Evolutionary conservation across 2,113 vertebrate species (phyloP).

Genomic region (Cyanistes caeruleus): DNA sequence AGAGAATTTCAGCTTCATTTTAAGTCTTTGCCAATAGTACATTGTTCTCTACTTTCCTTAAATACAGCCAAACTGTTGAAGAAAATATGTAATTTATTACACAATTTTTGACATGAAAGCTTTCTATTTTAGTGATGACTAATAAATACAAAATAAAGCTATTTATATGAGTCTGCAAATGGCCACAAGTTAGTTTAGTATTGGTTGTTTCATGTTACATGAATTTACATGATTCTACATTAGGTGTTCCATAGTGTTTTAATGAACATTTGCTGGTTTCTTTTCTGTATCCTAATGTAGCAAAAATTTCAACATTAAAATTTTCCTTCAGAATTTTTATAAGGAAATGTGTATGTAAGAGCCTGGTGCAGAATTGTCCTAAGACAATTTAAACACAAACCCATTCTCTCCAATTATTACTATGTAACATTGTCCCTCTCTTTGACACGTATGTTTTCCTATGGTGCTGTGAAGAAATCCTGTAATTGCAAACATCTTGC

Average conservation of each 20-base stretch:
- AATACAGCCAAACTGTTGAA: not conserved
- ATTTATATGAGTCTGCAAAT: not conserved
- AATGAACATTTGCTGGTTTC: not conserved
- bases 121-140: not conserved
- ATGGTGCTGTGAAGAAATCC: not conserved
- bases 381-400: not conserved
- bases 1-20: not conserved
- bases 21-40: not conserved
- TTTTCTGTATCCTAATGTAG: fast-evolving
- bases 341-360: not conserved
- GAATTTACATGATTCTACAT: not conserved
- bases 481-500: not conserved
- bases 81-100: not conserved
- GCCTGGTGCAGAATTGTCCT: fast-evolving
- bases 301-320: not conserved
- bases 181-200: not conserved
- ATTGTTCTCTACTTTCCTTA: not conserved
- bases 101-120: not conserved
- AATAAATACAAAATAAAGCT: not conserved
- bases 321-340: not conserved
- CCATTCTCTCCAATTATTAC: not conserved
- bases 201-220: not conserved
- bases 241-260: not conserved
- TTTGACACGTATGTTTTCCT: not conserved
- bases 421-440: not conserved